These are phyloP conservation scores for Hormiphora californensis DNA, from an alignment of 37 sponge, comb jelly and placozoan genomes.

Conservation along the genomic window DNA sequence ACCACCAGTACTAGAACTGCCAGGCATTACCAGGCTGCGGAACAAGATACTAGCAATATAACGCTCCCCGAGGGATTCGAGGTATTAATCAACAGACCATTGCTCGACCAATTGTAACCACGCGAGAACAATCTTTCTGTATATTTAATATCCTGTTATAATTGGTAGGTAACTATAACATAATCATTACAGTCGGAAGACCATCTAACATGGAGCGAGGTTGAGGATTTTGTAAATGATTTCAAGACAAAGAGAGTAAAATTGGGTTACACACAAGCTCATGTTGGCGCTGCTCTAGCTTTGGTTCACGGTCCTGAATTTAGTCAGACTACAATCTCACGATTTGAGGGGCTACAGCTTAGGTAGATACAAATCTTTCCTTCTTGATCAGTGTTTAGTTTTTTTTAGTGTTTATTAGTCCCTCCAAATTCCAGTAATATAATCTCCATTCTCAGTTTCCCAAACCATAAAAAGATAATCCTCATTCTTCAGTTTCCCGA, in stretches of 20 bases:
- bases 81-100: too few species aligned
- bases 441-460: neutral
- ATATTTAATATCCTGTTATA: too few species aligned
- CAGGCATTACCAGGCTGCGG: constrained; percentile 38
- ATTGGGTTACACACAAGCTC: constrained; percentile 13
- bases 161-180: too few species aligned
- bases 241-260: constrained; percentile 31
- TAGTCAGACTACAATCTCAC: constrained; percentile 37
- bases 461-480: neutral
- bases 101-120: too few species aligned
- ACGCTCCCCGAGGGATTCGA: constrained; percentile 55
- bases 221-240: constrained; percentile 23
- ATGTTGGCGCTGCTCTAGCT: neutral
- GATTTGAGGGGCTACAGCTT: constrained; percentile 48
- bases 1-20: neutral
- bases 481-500: constrained; percentile 4
- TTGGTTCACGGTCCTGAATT: constrained; percentile 41
- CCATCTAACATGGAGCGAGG: constrained; percentile 37
- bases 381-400: neutral
- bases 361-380: neutral
- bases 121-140: too few species aligned
- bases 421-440: neutral
- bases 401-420: neutral
- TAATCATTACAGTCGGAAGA: constrained; percentile 11
- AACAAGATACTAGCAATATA: constrained; percentile 46